Evolutionary conservation across 1,140 invertebrate genomes (phyloP).

Genomic region (Lutraria rhynchaena): DNA sequence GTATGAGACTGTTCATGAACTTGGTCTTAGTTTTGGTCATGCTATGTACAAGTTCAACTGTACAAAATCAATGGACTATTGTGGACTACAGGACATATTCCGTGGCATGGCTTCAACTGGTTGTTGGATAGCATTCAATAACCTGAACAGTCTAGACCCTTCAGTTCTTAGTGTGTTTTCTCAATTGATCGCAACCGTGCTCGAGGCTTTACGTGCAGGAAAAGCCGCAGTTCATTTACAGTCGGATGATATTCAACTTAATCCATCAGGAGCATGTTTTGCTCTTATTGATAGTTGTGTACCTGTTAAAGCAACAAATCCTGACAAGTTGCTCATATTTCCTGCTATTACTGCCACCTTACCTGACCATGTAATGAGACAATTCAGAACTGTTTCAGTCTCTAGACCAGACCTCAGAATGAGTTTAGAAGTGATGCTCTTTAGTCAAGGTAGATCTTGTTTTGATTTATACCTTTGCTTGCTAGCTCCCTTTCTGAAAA

Average conservation of each 20-base stretch:
- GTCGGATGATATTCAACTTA: slow-evolving; percentile 76
- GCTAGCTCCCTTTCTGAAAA: too few species aligned
- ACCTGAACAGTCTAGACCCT: slow-evolving; percentile 71
- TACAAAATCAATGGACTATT: slow-evolving; percentile 72
- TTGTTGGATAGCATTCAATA: slow-evolving; percentile 80
- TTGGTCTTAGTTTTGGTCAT: slow-evolving; percentile 75
- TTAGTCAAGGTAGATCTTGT: slow-evolving; percentile 76
- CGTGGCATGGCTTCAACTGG: slow-evolving; percentile 78
- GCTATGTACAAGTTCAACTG: slow-evolving; percentile 80
- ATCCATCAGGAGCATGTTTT: slow-evolving; percentile 70
- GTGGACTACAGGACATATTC: slow-evolving; percentile 78
- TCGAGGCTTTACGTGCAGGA: slow-evolving; percentile 71
- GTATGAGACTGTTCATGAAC: slow-evolving; percentile 72
- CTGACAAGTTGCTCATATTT: slow-evolving; percentile 77
- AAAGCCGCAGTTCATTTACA: slow-evolving; percentile 74
- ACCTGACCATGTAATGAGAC: slow-evolving; percentile 74
- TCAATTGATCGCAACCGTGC: slow-evolving; percentile 76
- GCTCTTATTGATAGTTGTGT: slow-evolving; percentile 68
- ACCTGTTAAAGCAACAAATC: slow-evolving; percentile 69
- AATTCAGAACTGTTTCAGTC: slow-evolving; percentile 77
- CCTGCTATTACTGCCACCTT: slow-evolving; percentile 72
- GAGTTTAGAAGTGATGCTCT: slow-evolving; percentile 76
- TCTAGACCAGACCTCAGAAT: slow-evolving; percentile 76
- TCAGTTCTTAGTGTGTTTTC: slow-evolving; percentile 77
- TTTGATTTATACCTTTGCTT: too few species aligned